Evolutionary conservation across 2,888 invertebrate species (phyloP).

Genomic region (Ormia ochracea): DNA sequence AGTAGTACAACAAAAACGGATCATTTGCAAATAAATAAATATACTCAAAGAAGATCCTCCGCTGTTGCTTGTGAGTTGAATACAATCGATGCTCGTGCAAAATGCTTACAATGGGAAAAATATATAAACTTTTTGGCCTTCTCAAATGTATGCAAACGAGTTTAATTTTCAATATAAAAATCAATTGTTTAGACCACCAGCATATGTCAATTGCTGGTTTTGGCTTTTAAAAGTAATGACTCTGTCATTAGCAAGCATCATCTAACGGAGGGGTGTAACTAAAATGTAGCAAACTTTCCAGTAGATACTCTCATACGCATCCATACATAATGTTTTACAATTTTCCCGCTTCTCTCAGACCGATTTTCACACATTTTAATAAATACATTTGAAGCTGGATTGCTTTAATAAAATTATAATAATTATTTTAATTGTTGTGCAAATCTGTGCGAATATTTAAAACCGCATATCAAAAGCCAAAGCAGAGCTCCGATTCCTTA

Average conservation of each 20-base stretch:
- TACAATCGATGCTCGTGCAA: conserved; percentile 35
- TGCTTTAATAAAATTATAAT: no score
- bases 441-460: no score
- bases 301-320: not conserved
- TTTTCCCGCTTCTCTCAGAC: no score
- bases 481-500: no score
- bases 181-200: conserved; percentile 61
- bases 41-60: conserved; percentile 31
- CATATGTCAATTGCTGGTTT: conserved; percentile 54
- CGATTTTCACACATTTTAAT: no score
- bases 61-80: not conserved
- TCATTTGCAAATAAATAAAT: conserved; percentile 27
- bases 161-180: conserved; percentile 53
- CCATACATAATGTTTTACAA: not conserved
- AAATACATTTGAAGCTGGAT: no score
- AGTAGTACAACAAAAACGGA: conserved; percentile 29
- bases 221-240: conserved; percentile 34
- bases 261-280: conserved; percentile 20
- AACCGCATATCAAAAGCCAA: no score
- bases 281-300: not conserved
- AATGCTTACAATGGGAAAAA: conserved; percentile 15
- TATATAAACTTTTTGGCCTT: not conserved
- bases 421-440: no score
- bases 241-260: conserved; percentile 43
- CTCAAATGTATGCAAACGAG: conserved; percentile 50